Conservation (phyloP, 92 coral and sea anemone genomes). For the Chrysogorgia sp. region DNA sequence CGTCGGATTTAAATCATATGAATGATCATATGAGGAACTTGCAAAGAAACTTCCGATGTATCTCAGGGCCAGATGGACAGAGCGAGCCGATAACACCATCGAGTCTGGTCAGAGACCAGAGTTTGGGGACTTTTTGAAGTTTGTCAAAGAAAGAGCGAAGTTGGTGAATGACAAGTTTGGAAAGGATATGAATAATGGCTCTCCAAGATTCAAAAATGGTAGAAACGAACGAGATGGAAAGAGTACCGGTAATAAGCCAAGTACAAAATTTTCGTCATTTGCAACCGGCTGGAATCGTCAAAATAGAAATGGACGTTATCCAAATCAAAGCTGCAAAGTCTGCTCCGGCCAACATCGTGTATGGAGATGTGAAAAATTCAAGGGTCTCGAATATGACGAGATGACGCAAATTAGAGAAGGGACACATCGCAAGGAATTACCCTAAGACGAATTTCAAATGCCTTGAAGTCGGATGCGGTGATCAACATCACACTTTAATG, state of each 20-base stretch:
- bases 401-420: slow-evolving; percentile 47
- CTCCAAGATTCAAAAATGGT: too few relatives aligned
- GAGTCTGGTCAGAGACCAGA: too few relatives aligned
- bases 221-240: too few relatives aligned
- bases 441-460: slow-evolving; percentile 52
- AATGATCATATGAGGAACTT: slow-evolving; percentile 58
- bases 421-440: slow-evolving; percentile 59
- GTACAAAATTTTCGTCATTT: too few relatives aligned
- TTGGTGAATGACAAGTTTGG: background rate
- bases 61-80: too few relatives aligned
- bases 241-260: too few relatives aligned
- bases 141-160: background rate
- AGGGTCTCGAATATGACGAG: slow-evolving; percentile 37
- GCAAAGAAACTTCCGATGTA: slow-evolving; percentile 56
- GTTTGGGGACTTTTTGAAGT: background rate
- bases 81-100: too few relatives aligned
- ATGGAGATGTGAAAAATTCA: slow-evolving; percentile 71
- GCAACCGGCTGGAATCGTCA: too few relatives aligned
- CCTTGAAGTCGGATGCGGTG: too few relatives aligned
- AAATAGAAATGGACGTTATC: too few relatives aligned
- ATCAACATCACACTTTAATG: too few relatives aligned
- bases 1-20: slow-evolving; percentile 60
- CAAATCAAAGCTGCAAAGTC: slow-evolving; percentile 30
- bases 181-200: background rate
- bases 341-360: slow-evolving; percentile 53